A percentile compares a stretch with the other conserved stretches of the same genome.
phyloP scores from a whole-genome alignment of 2,888 invertebrate species.

The Dorcus hopei region DNA sequence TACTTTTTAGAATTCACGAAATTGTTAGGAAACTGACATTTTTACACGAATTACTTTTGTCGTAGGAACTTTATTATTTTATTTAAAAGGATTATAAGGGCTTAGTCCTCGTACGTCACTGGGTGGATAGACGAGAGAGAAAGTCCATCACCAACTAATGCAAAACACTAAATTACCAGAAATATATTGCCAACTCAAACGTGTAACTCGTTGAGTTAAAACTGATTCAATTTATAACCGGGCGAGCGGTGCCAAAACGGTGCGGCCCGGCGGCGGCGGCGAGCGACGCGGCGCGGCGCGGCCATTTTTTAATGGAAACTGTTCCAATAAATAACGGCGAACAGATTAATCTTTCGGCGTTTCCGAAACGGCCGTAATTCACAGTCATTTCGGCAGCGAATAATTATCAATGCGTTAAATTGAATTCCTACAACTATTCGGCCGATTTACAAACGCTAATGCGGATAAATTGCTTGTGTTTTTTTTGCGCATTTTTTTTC shows the following conservation, averaged over 20 bases:
- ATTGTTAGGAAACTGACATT: too few relatives aligned
- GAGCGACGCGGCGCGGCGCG: not conserved
- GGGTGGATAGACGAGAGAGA: too few relatives aligned
- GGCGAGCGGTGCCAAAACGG: not conserved
- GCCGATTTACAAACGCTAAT: not conserved
- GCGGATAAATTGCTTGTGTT: too few relatives aligned
- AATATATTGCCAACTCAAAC: slow-evolving; percentile 3
- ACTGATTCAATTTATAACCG: slow-evolving; percentile 2
- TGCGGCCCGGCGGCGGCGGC: not conserved
- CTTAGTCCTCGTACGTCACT: too few relatives aligned
- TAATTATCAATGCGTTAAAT: not conserved
- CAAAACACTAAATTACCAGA: slow-evolving; percentile 1
- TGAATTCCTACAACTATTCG: slow-evolving; percentile 1
- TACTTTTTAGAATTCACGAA: too few relatives aligned
- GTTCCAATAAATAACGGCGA: slow-evolving; percentile 2
- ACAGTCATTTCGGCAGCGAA: not conserved
- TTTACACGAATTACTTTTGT: too few relatives aligned
- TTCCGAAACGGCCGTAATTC: slow-evolving; percentile 1
- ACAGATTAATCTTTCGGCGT: slow-evolving; percentile 1
- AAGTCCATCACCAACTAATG: not conserved
- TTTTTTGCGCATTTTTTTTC: too few relatives aligned
- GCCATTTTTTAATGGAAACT: not conserved
- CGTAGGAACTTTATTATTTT: too few relatives aligned
- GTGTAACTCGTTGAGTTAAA: slow-evolving; percentile 1
- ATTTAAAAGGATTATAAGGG: too few relatives aligned